A percentile compares a stretch with the other conserved stretches of the same genome.
Evolutionary conservation across 2,113 vertebrate genomes (phyloP).

Genomic region (Corythornis madagascariensis): DNA sequence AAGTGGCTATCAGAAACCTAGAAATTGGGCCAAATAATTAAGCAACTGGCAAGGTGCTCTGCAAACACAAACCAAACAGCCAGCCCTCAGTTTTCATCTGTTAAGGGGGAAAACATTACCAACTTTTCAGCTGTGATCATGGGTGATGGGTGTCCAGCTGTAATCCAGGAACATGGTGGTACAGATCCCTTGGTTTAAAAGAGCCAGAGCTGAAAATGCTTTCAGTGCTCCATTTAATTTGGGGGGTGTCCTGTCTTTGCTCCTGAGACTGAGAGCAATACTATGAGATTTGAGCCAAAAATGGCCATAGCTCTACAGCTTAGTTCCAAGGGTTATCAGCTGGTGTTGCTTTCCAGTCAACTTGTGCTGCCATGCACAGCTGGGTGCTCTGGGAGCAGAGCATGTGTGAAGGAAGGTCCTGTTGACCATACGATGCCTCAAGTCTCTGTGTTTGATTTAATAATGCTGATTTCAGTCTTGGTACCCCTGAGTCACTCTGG

Average conservation of each 20-base stretch:
- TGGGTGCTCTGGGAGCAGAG: background rate
- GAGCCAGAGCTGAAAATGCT: background rate
- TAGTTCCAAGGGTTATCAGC: background rate
- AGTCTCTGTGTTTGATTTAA: background rate
- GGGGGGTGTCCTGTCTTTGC: background rate
- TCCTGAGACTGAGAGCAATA: background rate
- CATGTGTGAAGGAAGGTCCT: accelerated
- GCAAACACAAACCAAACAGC: background rate
- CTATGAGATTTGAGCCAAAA: background rate
- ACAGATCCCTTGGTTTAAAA: background rate
- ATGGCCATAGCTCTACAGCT: background rate
- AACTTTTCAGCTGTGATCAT: background rate
- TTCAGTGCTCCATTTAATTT: background rate
- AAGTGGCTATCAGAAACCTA: constrained; percentile 37
- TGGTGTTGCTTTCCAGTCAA: background rate
- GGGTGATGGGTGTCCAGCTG: background rate
- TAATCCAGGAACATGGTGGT: background rate
- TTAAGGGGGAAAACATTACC: background rate
- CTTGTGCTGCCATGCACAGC: background rate
- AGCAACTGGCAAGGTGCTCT: background rate
- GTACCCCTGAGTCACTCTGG: background rate
- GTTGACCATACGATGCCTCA: background rate
- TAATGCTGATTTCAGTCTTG: background rate
- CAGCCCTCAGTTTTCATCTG: background rate
- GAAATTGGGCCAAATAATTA: constrained; percentile 25